phyloP scores from a whole-genome alignment of 2,888 invertebrate species.

The Alcis repandata region DNA sequence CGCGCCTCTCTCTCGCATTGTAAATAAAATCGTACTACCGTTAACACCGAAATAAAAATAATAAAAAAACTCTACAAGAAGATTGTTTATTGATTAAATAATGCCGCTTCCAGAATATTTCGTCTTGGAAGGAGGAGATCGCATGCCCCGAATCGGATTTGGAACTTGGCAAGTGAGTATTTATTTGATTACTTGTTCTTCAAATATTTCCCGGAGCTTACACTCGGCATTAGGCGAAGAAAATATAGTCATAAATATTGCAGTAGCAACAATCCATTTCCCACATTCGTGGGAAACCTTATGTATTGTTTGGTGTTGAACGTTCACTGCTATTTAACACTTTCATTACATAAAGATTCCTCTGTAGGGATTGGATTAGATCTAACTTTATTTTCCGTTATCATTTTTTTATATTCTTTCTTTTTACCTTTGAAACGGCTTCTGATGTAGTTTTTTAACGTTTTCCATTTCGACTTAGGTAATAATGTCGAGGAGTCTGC shows the following conservation, averaged over 20 bases:
- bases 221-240: background rate
- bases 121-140: conserved; percentile 81
- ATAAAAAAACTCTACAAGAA: conserved; percentile 31
- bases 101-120: conserved; percentile 72
- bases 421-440: conserved; percentile 52
- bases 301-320: conserved; percentile 5
- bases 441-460: conserved; percentile 60
- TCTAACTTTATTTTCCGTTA: conserved; percentile 38
- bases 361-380: conserved; percentile 31
- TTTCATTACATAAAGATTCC: conserved; percentile 14
- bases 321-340: conserved; percentile 16
- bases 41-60: conserved; percentile 47
- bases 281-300: conserved; percentile 40
- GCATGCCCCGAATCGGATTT: conserved; percentile 91
- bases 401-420: conserved; percentile 43
- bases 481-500: conserved; percentile 63
- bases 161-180: conserved; percentile 93
- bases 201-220: background rate
- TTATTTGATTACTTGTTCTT: background rate
- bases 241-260: background rate
- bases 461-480: conserved; percentile 66
- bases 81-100: conserved; percentile 35
- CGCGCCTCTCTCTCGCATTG: conserved; percentile 57
- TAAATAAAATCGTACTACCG: conserved; percentile 47
- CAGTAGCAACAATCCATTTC: background rate